Evolutionary conservation across 1,140 invertebrate species (phyloP), one percentile per base, ranked within the genome.

Genomic region (Ceratina japonica): DNA sequence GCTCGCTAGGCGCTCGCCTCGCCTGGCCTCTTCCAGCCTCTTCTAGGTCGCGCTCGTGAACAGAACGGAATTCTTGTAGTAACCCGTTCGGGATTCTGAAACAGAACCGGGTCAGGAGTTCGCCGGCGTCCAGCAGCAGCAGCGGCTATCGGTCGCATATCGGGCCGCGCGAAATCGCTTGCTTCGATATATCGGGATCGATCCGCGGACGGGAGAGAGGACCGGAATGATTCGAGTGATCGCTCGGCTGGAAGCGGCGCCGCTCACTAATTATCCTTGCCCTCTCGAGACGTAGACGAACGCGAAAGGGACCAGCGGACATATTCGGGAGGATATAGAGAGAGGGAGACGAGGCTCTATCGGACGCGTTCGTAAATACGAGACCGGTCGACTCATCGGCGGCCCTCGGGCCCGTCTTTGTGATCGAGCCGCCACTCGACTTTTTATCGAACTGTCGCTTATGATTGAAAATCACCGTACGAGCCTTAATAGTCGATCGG

Each of bases 31-130:
- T 15, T 89, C 82, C 76, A 83, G 84, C 85, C 81, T 89, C 85
- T 89, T 95, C 95, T 97, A 97, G 94, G 96, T 97, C 88, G 96
- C 96, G 86, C 95, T 96, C 81, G 95, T 96, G 90, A 97, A 97
- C 65, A 97, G 93, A 78, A 97, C 96, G 16, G 96, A 97, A 91
- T 96, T 97, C 91, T 97, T 97, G 94, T 97, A 97, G 92, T 97
- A 97, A 84, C 94, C 94, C 81, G 95, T 94, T 85, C 94, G 92
- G 52, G 94, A 92, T 79, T 94, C 93, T 94, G 93, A 49, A 93
- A 93, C 87, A 91, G 74, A 88, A 82, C 61, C 81, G 65, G 59
- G 54, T 68, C 66, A 76, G 82, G 71, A 65, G 75, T 68, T 31
- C 51, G 61, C 49, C 18, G 59, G 13, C 7, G 31, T 59, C 10